Conservation (phyloP, 1,140 invertebrate genomes). For the Drosophila ercepeae region DNA sequence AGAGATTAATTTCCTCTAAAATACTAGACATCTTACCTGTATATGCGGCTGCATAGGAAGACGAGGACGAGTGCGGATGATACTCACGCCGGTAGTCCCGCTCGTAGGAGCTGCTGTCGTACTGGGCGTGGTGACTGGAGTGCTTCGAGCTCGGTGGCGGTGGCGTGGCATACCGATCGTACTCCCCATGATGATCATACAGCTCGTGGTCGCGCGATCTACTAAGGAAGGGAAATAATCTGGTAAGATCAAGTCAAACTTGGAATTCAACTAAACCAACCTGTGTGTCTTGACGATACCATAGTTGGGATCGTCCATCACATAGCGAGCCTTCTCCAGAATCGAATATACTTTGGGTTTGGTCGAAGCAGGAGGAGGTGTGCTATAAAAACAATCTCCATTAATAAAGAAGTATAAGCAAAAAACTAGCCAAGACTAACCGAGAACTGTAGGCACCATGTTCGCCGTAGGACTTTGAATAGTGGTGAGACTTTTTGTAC, state of each 20-base stretch:
- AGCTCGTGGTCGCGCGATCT: slow-evolving; percentile 78
- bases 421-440: too few species aligned
- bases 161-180: slow-evolving; percentile 76
- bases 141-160: slow-evolving; percentile 77
- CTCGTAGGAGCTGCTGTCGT: slow-evolving; percentile 77
- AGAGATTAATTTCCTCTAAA: slow-evolving; percentile 50
- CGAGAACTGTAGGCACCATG: slow-evolving; percentile 70
- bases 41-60: slow-evolving; percentile 75
- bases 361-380: slow-evolving; percentile 84
- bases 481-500: slow-evolving; percentile 80
- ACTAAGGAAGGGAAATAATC: background rate
- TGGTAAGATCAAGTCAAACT: background rate
- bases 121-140: slow-evolving; percentile 78
- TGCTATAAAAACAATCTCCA: slow-evolving; percentile 36
- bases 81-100: slow-evolving; percentile 81
- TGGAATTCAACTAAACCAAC: slow-evolving; percentile 31
- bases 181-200: slow-evolving; percentile 78
- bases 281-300: slow-evolving; percentile 79
- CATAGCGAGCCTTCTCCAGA: slow-evolving; percentile 90
- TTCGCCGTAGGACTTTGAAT: slow-evolving; percentile 76
- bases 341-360: slow-evolving; percentile 92
- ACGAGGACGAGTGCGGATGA: slow-evolving; percentile 79
- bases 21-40: slow-evolving; percentile 64
- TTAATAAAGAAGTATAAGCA: background rate
- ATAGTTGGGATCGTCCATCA: slow-evolving; percentile 90